Conservation (phyloP, 2,888 invertebrate genomes). For the Anarsia innoxiella region DNA sequence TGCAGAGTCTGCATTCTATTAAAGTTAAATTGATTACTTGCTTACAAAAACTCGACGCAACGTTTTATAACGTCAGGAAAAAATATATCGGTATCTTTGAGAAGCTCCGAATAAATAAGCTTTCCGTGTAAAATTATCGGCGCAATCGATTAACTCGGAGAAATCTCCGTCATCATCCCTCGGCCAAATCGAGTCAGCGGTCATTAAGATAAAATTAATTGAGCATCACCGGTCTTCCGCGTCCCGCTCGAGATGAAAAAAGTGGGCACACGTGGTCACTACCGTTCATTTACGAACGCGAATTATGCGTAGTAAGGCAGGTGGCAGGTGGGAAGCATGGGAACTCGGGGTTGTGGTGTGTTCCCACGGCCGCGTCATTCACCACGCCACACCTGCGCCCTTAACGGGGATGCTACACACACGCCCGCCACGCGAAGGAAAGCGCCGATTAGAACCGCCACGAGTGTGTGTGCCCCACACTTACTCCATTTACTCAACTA, state of each 20-base stretch:
- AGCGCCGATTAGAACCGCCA: conserved; percentile 54
- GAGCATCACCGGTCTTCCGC: conserved; percentile 66
- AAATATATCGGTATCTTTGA: conserved; percentile 1
- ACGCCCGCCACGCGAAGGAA: conserved; percentile 71
- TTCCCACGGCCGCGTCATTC: conserved; percentile 73
- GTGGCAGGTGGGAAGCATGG: conserved; percentile 67
- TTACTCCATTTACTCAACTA: conserved; percentile 36
- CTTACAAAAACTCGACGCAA: background rate
- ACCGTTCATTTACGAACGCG: conserved; percentile 75
- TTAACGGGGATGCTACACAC: conserved; percentile 68
- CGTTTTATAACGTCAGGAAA: conserved; percentile 3
- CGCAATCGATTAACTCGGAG: conserved; percentile 50
- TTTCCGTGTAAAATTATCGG: conserved; percentile 25
- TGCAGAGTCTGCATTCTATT: too few relatives aligned
- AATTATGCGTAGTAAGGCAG: conserved; percentile 75
- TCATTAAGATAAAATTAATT: conserved; percentile 68
- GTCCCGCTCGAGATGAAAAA: conserved; percentile 56
- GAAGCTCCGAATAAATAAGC: conserved; percentile 11
- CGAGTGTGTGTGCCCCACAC: conserved; percentile 32
- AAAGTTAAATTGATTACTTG: background rate
- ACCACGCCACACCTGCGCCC: conserved; percentile 60
- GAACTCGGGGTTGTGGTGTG: conserved; percentile 65
- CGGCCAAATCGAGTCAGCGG: conserved; percentile 27
- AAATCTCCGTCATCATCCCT: conserved; percentile 36
- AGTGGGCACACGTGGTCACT: conserved; percentile 71